Evolutionary conservation across 1,140 invertebrate genomes (phyloP).

Genomic region (Anoplophora glabripennis): DNA sequence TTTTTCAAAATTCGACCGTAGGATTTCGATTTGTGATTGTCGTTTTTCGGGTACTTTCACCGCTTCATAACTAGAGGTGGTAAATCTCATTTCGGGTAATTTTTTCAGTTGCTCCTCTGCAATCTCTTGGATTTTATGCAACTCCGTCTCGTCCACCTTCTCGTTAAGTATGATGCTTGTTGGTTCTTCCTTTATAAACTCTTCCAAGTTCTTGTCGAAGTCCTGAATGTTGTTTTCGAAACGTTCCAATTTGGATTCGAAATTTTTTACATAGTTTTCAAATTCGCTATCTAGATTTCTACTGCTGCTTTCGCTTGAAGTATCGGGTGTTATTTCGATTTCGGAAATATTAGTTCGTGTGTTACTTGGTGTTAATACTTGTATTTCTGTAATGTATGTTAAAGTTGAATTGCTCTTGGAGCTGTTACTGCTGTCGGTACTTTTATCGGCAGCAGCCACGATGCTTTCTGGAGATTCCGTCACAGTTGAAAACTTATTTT

Average conservation of each 20-base stretch:
- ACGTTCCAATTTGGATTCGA: conserved; percentile 34
- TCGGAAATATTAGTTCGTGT: conserved; percentile 32
- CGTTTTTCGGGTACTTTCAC: conserved; percentile 48
- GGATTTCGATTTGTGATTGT: conserved; percentile 51
- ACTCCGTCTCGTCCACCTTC: conserved; percentile 40
- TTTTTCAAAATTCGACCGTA: conserved; percentile 51
- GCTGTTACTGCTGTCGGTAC: conserved; percentile 17
- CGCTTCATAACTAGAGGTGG: conserved; percentile 58
- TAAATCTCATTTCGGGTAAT: conserved; percentile 56
- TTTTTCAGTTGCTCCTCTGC: conserved; percentile 46
- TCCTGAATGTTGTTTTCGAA: conserved; percentile 38
- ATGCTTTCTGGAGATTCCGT: conserved; percentile 6
- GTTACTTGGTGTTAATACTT: conserved; percentile 38
- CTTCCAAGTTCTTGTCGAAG: conserved; percentile 32
- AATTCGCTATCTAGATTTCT: conserved; percentile 39
- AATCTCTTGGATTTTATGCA: conserved; percentile 45
- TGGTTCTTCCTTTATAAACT: conserved; percentile 23
- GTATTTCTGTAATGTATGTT: conserved; percentile 47
- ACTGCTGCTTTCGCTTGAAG: conserved; percentile 12
- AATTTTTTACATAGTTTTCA: conserved; percentile 44
- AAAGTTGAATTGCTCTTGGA: conserved; percentile 22
- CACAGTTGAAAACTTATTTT: conserved; percentile 14
- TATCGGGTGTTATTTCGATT: conserved; percentile 32
- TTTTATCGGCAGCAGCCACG: conserved; percentile 11
- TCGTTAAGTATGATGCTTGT: conserved; percentile 27